A percentile compares a stretch with the other conserved stretches of the same genome.
Conservation (phyloP, 2,888 invertebrate genomes). For the Chironomus tentans region DNA sequence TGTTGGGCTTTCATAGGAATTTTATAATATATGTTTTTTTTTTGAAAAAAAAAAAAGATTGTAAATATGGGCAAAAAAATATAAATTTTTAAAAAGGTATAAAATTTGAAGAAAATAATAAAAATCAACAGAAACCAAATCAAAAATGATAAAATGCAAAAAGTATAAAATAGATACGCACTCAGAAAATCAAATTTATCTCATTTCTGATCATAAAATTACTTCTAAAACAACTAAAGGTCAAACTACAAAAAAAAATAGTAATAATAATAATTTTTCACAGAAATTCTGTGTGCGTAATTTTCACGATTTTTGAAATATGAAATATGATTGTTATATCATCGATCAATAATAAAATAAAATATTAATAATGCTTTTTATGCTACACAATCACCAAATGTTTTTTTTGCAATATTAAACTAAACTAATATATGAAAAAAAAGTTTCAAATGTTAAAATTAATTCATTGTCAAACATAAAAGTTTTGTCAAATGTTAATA, state of each 20-base stretch:
- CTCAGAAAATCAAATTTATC: background rate
- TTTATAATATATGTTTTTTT: background rate
- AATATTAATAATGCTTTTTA: conserved; percentile 16
- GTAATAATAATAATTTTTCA: too few relatives aligned
- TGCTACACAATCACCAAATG: conserved; percentile 29
- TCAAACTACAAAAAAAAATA: background rate
- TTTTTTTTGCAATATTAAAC: conserved; percentile 23
- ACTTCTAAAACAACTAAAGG: background rate
- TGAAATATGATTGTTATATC: conserved; percentile 21
- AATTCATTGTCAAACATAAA: conserved; percentile 22
- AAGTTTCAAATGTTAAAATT: conserved; percentile 21
- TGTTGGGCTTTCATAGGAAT: background rate
- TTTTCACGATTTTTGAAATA: background rate
- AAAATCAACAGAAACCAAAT: background rate
- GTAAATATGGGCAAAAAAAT: conserved; percentile 7
- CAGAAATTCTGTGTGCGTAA: background rate
- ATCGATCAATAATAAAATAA: conserved; percentile 25
- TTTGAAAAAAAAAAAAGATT: background rate
- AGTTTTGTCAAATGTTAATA: conserved; percentile 7
- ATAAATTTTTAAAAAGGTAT: background rate
- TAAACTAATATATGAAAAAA: conserved; percentile 6
- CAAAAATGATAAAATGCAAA: background rate
- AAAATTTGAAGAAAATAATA: background rate
- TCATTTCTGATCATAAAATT: background rate
- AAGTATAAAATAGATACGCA: background rate